Evolutionary conservation across 2,113 vertebrate genomes (phyloP).

Genomic region (Vombatus ursinus): DNA sequence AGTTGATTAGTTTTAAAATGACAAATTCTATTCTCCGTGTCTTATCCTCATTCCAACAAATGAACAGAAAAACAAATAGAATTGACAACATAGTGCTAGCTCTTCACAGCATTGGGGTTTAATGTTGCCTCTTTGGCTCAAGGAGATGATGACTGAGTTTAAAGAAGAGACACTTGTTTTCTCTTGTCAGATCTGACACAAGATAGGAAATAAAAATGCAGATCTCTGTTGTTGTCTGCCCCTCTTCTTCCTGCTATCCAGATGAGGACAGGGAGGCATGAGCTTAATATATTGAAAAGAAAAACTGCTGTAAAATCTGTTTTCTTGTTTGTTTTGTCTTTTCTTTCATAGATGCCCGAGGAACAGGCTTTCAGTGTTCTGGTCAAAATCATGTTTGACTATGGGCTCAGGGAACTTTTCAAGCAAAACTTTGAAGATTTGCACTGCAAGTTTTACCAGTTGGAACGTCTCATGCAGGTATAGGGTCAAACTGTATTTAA

Average conservation of each 20-base stretch:
- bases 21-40: background rate
- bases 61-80: background rate
- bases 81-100: background rate
- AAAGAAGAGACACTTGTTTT: background rate
- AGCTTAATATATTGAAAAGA: conserved; percentile 9
- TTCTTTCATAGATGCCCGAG: conserved; percentile 94
- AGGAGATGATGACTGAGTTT: background rate
- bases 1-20: background rate
- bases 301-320: background rate
- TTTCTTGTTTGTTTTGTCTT: conserved; percentile 40
- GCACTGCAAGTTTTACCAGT: conserved; percentile 99
- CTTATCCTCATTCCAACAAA: background rate
- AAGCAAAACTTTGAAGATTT: conserved; percentile 99
- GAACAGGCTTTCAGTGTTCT: conserved; percentile 99
- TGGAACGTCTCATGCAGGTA: conserved; percentile 99
- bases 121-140: background rate
- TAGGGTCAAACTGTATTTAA: background rate
- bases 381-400: conserved; percentile 99
- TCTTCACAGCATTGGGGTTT: background rate
- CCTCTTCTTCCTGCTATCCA: conserved; percentile 9
- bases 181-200: background rate
- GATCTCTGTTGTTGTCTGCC: background rate
- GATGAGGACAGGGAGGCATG: background rate
- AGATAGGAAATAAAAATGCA: background rate
- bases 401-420: conserved; percentile 99